Evolutionary conservation across 2,797 vertebrate species (phyloP), one percentile per base, ranked within the genome.

Genomic region (Ctenochaetus hawaiiensis): DNA sequence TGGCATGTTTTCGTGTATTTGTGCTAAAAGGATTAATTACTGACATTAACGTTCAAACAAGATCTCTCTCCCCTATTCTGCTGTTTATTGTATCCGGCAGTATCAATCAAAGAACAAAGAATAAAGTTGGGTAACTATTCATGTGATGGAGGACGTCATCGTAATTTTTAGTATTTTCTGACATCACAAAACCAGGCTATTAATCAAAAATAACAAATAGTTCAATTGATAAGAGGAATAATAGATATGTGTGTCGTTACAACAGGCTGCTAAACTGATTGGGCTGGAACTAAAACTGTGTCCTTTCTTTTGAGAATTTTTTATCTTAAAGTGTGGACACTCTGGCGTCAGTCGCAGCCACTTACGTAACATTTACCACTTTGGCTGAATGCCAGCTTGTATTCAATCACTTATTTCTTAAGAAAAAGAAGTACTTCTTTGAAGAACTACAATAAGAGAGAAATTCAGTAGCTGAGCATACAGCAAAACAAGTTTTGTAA

Each of bases 401-500:
- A 22, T 48, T 64, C 39, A 58, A 44, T 26, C 45, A 41, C 53
- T 48, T 16, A 41, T 51, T 68, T 65, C 44, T 64, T 17, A 37
- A 18, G 4, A 43, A 9, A 41, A 44, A 39, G 13, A 58, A 44
- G 26, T 8, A 22, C 14, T 48, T 11, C 37, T 49, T 45, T 10
- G 6, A 41, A 48, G 45, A 5, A 39, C 6, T n/a, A 1, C 2
- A 8, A 12, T 48, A 9, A 17, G 39, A 34, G 30, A 44, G 52
- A 51, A 53, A 68, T 53, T 1, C 2, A 0, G 0, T 14, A 44
- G 11, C 6, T 11, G 9, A 37, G 3, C 13, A 67, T 6, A 14
- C 11, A 26, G 23, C 26, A 26, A 75, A 75, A 72, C 16, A 59
- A 30, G 58, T 79, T 65, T 63, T 34, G 64, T 63, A 74, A 67